Conservation (phyloP, 2,797 vertebrate genomes). For the Spea hammondii region DNA sequence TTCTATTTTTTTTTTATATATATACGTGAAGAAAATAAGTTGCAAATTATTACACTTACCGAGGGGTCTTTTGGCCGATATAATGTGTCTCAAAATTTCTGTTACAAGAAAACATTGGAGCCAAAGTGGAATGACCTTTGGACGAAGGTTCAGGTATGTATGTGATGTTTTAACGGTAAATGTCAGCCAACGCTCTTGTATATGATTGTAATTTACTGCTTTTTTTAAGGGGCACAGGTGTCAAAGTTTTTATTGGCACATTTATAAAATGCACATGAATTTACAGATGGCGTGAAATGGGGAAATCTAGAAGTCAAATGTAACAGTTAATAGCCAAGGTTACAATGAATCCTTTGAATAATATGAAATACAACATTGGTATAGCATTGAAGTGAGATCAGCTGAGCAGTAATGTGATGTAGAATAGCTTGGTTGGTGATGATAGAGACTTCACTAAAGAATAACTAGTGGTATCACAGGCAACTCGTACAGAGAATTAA, state of each 20-base stretch:
- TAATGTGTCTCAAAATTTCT: slow-evolving; percentile 66
- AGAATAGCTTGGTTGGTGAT: no score
- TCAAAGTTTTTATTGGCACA: background rate
- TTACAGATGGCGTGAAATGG: no score
- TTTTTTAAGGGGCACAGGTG: background rate
- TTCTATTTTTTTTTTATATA: background rate
- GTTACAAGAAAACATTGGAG: slow-evolving; percentile 73
- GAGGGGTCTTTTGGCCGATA: background rate
- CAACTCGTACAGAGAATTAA: no score
- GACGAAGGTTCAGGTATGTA: slow-evolving; percentile 83
- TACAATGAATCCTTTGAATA: no score
- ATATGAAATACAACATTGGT: no score
- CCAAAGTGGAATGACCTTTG: slow-evolving; percentile 87
- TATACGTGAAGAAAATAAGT: background rate
- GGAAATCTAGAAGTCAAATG: no score
- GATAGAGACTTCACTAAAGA: no score
- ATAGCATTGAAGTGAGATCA: no score
- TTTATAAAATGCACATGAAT: no score
- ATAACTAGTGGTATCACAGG: no score
- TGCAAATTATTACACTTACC: slow-evolving; percentile 5
- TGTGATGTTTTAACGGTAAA: background rate
- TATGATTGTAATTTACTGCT: background rate
- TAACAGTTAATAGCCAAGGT: no score
- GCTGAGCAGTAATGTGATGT: no score
- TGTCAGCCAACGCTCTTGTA: background rate